A percentile compares a stretch with the other conserved stretches of the same genome.
Conservation (phyloP, 2,797 vertebrate genomes). For the Thripadectes ignobilis region DNA sequence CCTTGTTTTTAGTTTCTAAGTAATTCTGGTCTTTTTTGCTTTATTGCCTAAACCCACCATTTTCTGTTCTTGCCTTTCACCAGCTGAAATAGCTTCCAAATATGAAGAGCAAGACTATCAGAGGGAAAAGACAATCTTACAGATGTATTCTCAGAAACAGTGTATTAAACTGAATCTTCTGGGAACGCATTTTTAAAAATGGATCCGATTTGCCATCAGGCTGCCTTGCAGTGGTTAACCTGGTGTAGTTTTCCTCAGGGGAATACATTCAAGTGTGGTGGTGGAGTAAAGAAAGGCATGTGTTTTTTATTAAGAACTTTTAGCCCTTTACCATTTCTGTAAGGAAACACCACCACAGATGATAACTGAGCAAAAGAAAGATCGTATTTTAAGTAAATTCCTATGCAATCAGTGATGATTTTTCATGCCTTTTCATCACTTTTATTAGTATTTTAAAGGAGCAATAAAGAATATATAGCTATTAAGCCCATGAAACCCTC, state of each 20-base stretch:
- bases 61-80: conserved; percentile 1
- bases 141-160: conserved; percentile 67
- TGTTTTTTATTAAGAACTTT: conserved; percentile 76
- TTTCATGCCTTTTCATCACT: conserved; percentile 63
- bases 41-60: neutral
- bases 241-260: conserved; percentile 60
- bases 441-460: conserved; percentile 65
- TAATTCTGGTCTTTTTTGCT: neutral
- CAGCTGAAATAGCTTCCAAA: conserved; percentile 32
- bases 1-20: neutral
- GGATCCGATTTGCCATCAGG: conserved; percentile 60
- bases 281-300: conserved; percentile 67
- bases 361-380: conserved; percentile 69
- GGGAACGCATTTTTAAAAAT: conserved; percentile 57
- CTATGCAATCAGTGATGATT: conserved; percentile 61
- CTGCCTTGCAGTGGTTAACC: conserved; percentile 64
- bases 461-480: conserved; percentile 40
- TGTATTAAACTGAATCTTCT: conserved; percentile 48
- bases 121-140: conserved; percentile 49
- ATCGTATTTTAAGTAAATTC: conserved; percentile 64
- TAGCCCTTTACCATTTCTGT: conserved; percentile 71
- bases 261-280: conserved; percentile 63
- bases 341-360: conserved; percentile 66
- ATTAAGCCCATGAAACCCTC: conserved; percentile 52
- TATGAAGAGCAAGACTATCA: conserved; percentile 39